Evolutionary conservation across 2,888 invertebrate species (phyloP).

Genomic region (Drosophila pseudotakahashii): DNA sequence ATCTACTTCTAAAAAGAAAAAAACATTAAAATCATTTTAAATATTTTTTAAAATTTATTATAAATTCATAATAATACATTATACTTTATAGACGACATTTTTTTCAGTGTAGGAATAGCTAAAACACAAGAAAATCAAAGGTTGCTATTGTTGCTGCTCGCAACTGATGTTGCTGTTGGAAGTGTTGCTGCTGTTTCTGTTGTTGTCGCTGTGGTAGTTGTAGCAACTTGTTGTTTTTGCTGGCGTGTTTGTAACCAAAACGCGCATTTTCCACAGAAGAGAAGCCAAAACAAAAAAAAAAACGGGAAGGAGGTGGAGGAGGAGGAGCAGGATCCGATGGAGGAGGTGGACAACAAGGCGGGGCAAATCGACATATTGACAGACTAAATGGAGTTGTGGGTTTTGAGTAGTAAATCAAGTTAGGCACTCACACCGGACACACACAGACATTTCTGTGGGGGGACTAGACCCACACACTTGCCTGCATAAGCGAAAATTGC

Average conservation of each 20-base stretch:
- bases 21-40: too few relatives aligned
- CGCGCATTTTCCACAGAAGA: conserved; percentile 69
- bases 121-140: conserved; percentile 65
- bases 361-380: conserved; percentile 79
- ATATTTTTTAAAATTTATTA: too few relatives aligned
- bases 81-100: too few relatives aligned
- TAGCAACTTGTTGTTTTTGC: conserved; percentile 30
- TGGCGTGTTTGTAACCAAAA: conserved; percentile 68
- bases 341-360: conserved; percentile 45
- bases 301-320: conserved; percentile 2
- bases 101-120: conserved; percentile 1
- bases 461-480: conserved; percentile 40
- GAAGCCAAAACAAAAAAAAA: conserved; percentile 27
- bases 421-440: conserved; percentile 59
- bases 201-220: conserved; percentile 34
- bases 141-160: conserved; percentile 27
- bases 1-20: too few relatives aligned
- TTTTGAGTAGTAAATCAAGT: conserved; percentile 80
- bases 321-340: neutral
- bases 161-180: conserved; percentile 22
- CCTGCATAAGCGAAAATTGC: conserved; percentile 69
- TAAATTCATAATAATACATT: too few relatives aligned
- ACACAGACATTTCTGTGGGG: conserved; percentile 25
- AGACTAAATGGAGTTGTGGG: conserved; percentile 80
- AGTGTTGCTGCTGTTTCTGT: conserved; percentile 22